These are phyloP conservation scores for Xiphophorus birchmanni DNA, from an alignment of 2,797 vertebrate species.

Conservation along the genomic window DNA sequence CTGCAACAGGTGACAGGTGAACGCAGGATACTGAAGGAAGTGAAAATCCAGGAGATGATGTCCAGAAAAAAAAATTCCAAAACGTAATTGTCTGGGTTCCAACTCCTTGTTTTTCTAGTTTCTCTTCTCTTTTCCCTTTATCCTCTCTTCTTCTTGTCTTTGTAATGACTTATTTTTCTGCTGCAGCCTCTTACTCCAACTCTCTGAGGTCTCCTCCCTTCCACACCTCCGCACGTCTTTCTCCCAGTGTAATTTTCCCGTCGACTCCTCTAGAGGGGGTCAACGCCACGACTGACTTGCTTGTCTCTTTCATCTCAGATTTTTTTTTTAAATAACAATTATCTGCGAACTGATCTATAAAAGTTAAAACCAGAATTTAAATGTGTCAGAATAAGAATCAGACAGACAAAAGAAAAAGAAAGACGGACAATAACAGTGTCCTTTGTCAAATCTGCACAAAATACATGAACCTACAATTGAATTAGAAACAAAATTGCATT, in stretches of 20 bases:
- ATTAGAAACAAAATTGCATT: neutral
- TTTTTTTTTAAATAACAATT: too few relatives aligned
- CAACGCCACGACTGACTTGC: conserved; percentile 38
- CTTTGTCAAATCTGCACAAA: neutral
- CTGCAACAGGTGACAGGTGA: conserved; percentile 9
- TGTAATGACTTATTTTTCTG: conserved; percentile 34
- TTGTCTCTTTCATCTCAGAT: conserved; percentile 47
- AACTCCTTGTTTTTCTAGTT: neutral
- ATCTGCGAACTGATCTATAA: neutral
- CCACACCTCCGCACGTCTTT: conserved; percentile 35
- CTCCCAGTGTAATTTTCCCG: conserved; percentile 55
- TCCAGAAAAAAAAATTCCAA: neutral
- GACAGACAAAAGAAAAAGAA: neutral
- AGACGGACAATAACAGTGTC: neutral
- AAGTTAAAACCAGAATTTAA: neutral
- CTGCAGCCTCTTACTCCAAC: conserved; percentile 29
- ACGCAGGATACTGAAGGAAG: conserved; percentile 19
- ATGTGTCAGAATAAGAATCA: neutral
- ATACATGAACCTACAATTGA: neutral
- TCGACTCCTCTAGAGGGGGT: conserved; percentile 42
- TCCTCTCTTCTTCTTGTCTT: conserved; percentile 19
- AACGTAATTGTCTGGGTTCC: neutral
- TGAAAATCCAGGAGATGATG: conserved; percentile 18
- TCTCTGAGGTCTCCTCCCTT: conserved; percentile 48
- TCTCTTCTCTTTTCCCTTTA: neutral